Base-by-base conservation (phyloP, 2,888 invertebrate genomes). In the Sabellastarte sp. region DNA sequence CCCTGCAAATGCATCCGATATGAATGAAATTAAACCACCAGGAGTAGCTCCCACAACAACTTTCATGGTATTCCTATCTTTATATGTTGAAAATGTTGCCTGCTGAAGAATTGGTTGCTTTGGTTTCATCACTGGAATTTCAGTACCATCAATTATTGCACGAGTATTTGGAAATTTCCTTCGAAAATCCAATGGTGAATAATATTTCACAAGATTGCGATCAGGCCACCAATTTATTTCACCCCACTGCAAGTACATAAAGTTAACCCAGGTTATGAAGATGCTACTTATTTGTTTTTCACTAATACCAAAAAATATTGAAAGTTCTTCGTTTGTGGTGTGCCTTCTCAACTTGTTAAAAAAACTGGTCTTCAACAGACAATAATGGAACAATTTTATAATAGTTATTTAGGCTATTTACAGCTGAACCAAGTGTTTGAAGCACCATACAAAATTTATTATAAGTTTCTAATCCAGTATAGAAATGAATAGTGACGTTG, bases 1-100 rank as follows among this genome's bases (percentile, higher is more conserved):
- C 24, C 74, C 74, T 20, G 71, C 73, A 68, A 71, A 75, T 15
- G 67, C 63, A 30, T 60, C 52, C 5, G 73, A 73, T n/a, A 73
- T 53, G 61, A 64, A 73, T 3, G 65, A 63, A 2, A 66, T 63
- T 3, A 73, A 55, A 2, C 75, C 74, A 52, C 71, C 73, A 31
- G 75, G 72, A 32, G 70, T 67, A 10, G 56, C n/a, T 3, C 73
- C 74, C 32, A 61, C 59, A 2, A 68, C 61, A 61, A 68, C 59
- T 64, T 74, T 75, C 1, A 71, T 63, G 26, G 74, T 74, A 30
- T 74, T 74, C 26, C 72, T 59, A 52, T 75, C 74, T 60, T 74
- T 74, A 56, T 73, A 73, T 5, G 74, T 71, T 0, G 72, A 71
- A 59, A 65, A 74, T 41, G 71, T 74, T 5, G 67, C 53, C 51